A percentile compares a stretch with the other conserved stretches of the same genome.
phyloP scores from a whole-genome alignment of 2,888 invertebrate genomes.

The Macropis europaea region DNA sequence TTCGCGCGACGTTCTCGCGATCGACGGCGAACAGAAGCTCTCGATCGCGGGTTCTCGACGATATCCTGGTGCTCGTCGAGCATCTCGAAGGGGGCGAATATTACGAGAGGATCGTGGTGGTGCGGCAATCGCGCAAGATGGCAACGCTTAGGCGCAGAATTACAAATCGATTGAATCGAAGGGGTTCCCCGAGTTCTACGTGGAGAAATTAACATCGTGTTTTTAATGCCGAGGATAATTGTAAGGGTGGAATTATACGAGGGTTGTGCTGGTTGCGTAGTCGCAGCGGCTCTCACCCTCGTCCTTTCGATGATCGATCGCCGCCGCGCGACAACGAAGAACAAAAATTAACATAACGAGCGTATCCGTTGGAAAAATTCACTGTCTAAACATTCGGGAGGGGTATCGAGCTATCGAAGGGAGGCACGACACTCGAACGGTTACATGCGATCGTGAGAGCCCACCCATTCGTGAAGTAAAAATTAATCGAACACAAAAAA shows the following conservation, averaged over 20 bases:
- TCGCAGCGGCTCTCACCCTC: slow-evolving; percentile 68
- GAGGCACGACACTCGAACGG: slow-evolving; percentile 34
- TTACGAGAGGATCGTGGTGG: slow-evolving; percentile 51
- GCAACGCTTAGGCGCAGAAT: slow-evolving; percentile 73
- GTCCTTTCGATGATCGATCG: slow-evolving; percentile 32
- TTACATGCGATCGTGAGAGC: slow-evolving; percentile 39
- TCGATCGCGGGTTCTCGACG: no score
- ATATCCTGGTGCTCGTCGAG: no score
- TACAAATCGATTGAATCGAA: slow-evolving; percentile 78
- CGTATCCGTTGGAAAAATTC: not conserved
- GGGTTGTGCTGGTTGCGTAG: slow-evolving; percentile 68
- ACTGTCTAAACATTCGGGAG: slow-evolving; percentile 9
- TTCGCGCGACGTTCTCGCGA: not conserved
- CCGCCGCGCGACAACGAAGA: not conserved
- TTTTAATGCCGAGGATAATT: slow-evolving; percentile 79
- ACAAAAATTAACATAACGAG: slow-evolving; percentile 19
- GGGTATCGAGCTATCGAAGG: not conserved
- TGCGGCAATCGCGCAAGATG: slow-evolving; percentile 64
- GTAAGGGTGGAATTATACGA: slow-evolving; percentile 79
- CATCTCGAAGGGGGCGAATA: slow-evolving; percentile 37
- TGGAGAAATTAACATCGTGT: slow-evolving; percentile 79
- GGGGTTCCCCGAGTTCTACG: slow-evolving; percentile 67
- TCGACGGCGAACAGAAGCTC: not conserved
- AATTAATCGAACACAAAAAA: slow-evolving; percentile 33
- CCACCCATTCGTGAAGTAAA: slow-evolving; percentile 41